These are phyloP conservation scores for Parazoanthus swiftii DNA, from an alignment of 92 coral and sea anemone genomes.

Conservation along the genomic window DNA sequence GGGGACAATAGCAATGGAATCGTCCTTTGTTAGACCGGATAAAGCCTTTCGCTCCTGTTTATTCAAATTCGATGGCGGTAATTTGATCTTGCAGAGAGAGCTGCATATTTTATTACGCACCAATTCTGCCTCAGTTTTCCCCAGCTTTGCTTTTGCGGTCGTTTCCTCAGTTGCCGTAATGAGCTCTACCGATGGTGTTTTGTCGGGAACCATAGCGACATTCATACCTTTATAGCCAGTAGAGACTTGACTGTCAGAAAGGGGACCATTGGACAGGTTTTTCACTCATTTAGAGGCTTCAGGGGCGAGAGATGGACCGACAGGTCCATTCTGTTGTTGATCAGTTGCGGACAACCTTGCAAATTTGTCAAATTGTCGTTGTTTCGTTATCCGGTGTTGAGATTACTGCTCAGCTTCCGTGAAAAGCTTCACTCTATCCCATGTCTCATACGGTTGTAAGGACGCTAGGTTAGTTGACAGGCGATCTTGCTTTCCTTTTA, in stretches of 20 bases:
- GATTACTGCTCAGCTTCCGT: constrained; percentile 37
- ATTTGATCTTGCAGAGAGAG: constrained; percentile 40
- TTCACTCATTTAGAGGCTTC: constrained; percentile 34
- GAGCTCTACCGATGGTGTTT: constrained; percentile 33
- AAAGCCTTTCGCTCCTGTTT: constrained; percentile 39
- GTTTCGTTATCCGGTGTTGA: constrained; percentile 38
- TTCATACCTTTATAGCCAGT: constrained; percentile 35
- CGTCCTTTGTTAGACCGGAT: constrained; percentile 36
- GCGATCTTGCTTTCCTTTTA: constrained; percentile 44
- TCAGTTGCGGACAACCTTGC: constrained; percentile 25
- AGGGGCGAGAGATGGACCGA: constrained; percentile 7
- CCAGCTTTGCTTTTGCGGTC: constrained; percentile 17
- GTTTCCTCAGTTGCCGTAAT: constrained; percentile 32
- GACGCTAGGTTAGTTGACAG: constrained; percentile 32
- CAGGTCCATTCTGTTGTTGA: constrained; percentile 26
- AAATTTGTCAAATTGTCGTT: constrained; percentile 33
- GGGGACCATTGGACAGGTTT: constrained; percentile 35
- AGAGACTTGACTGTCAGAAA: constrained; percentile 26
- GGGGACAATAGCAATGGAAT: constrained; percentile 44
- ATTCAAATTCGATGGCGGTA: constrained; percentile 34
- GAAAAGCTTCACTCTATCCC: constrained; percentile 38
- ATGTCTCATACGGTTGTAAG: constrained; percentile 25
- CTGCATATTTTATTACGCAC: constrained; percentile 42
- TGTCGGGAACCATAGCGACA: constrained; percentile 21
- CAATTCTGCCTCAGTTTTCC: constrained; percentile 28